Base-by-base conservation (phyloP, 2,888 invertebrate genomes). In the Thereva nobilitata region DNA sequence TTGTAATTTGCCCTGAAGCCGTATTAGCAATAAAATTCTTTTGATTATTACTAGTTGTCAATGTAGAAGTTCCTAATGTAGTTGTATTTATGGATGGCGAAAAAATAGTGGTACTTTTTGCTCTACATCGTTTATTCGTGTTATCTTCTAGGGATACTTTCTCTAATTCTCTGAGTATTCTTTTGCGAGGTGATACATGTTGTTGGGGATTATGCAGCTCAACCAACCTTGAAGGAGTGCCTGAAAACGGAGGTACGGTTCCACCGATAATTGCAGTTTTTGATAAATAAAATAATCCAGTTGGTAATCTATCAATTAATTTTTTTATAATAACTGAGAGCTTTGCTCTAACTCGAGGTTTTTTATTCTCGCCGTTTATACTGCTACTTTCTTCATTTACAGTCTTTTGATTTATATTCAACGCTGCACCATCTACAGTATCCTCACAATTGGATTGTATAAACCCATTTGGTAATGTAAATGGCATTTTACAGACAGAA, bases 91-190 rank as follows among this genome's bases (percentile, higher is more conserved):
- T 64, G 67, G 70, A 61, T 68, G 72, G 66, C 66, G 71, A 53
- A 74, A 75, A 67, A 74, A 73, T 55, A 72, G 75, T 70, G 74
- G 76, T 76, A 75, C 59, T 76, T 75, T 68, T 82, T 79, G 77
- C 83, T 78, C 73, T 82, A 10, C 67, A 68, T 12, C 70, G 61
- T 52, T 70, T 70, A 42, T 66, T 70, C 64, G 44, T 69, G 37
- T 52, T 65, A 52, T 69, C 69, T 52, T 69, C 69, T 34, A 69
- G 50, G 42, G 87, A 89, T 5, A 90, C 90, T 75, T 89, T 85
- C 77, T 93, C 93, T 76, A 93, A 84, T 79, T 93, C 92, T 64
- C 92, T 86, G 70, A 93, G 82, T 80, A 92, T 89, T 73, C 93
- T 86, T 78, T 93, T 93, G 47, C 93, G 85, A 57, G 93, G 93